A percentile compares a stretch with the other conserved stretches of the same genome.
phyloP scores from a whole-genome alignment of 1,140 invertebrate genomes.

The Hylaeus anthracinus region DNA sequence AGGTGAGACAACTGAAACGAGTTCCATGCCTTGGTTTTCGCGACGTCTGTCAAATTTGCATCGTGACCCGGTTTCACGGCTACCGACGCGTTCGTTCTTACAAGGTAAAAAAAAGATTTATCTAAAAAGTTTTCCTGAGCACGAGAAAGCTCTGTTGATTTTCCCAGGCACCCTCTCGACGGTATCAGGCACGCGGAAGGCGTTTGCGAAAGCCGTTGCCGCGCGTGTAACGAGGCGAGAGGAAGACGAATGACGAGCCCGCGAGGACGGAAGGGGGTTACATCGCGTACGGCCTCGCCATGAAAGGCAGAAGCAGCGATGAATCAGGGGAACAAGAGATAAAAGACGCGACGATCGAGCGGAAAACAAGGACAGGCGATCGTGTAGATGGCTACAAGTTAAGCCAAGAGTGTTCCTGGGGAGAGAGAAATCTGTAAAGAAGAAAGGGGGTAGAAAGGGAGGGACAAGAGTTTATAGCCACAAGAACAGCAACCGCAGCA shows the following conservation, averaged over 20 bases:
- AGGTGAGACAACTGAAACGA: not conserved
- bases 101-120: no score
- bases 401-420: no score
- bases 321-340: not conserved
- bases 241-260: slow-evolving; percentile 24
- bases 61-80: slow-evolving; percentile 1
- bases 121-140: no score
- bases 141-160: not conserved
- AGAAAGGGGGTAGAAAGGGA: not conserved
- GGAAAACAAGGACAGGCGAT: not conserved
- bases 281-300: no score
- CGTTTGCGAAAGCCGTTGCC: slow-evolving; percentile 4
- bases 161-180: slow-evolving; percentile 1
- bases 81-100: not conserved
- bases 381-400: no score
- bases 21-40: not conserved
- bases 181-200: slow-evolving; percentile 37
- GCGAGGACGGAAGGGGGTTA: no score
- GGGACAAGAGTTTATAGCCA: slow-evolving; percentile 30
- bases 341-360: not conserved
- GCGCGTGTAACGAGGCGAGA: slow-evolving; percentile 29
- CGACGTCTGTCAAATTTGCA: slow-evolving; percentile 13
- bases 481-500: slow-evolving; percentile 44
- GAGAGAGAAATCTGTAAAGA: slow-evolving; percentile 11
- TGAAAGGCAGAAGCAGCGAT: no score